Conservation (phyloP, 2,797 vertebrate genomes). For the Diceros bicornis region DNA sequence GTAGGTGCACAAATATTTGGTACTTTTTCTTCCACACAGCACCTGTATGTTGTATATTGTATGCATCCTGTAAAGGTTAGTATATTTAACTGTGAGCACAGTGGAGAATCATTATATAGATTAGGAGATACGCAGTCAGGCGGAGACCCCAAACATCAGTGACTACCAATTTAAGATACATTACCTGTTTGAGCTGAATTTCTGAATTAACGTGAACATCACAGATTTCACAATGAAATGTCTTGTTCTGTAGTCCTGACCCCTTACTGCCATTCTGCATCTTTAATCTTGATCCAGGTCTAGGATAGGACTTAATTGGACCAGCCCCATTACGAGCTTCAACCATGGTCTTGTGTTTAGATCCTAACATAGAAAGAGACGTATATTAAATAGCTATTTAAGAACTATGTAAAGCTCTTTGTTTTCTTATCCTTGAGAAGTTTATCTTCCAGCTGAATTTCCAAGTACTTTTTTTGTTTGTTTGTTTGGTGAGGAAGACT, state of each 20-base stretch:
- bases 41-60: neutral
- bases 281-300: conserved; percentile 96
- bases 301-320: conserved; percentile 97
- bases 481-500: too few relatives aligned
- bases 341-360: conserved; percentile 99
- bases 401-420: conserved; percentile 3
- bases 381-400: neutral
- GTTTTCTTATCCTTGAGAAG: conserved; percentile 25
- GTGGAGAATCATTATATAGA: conserved; percentile 9
- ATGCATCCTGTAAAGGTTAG: neutral
- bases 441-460: conserved; percentile 28
- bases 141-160: neutral
- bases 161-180: neutral
- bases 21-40: neutral
- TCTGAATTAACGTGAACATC: conserved; percentile 99
- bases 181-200: conserved; percentile 99
- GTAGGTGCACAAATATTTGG: neutral
- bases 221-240: conserved; percentile 99
- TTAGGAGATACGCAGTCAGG: neutral
- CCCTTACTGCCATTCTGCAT: conserved; percentile 93
- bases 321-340: conserved; percentile 97
- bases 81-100: neutral
- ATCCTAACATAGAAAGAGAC: conserved; percentile 89
- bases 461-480: neutral
- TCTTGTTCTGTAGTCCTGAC: conserved; percentile 98